Evolutionary conservation across 2,113 vertebrate species (phyloP).

Genomic region (Phylloscopus trochilus): DNA sequence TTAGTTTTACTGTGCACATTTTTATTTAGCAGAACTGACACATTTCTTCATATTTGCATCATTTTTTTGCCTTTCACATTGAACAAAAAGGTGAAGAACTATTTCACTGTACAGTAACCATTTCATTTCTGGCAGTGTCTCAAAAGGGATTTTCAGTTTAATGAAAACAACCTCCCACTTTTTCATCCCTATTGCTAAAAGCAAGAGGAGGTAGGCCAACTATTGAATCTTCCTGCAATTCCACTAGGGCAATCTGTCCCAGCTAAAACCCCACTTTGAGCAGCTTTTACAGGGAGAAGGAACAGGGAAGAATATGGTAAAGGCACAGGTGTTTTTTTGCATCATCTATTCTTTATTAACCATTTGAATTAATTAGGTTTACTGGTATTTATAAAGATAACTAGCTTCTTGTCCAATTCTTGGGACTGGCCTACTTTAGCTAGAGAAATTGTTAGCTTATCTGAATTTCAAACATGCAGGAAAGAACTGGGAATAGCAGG

Average conservation of each 20-base stretch:
- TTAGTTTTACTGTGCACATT: conserved; percentile 66
- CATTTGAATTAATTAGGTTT: neutral
- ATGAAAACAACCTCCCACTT: neutral
- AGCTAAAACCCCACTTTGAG: neutral
- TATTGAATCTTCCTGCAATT: neutral
- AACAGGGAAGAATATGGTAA: neutral
- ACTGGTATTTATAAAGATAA: neutral
- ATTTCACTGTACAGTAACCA: conserved; percentile 23
- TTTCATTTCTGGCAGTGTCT: neutral
- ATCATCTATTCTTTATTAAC: neutral
- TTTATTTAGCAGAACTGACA: conserved; percentile 68
- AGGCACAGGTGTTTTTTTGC: neutral
- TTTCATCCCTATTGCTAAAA: neutral
- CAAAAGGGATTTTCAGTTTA: neutral
- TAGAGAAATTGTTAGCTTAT: neutral
- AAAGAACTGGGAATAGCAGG: neutral
- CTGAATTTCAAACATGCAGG: neutral
- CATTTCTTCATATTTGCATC: conserved; percentile 58
- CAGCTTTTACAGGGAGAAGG: neutral
- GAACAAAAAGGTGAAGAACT: conserved; percentile 57
- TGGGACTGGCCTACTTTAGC: neutral
- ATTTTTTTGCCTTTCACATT: conserved; percentile 47
- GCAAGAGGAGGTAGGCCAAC: neutral
- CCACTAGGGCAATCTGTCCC: neutral
- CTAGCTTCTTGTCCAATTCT: neutral